Evolutionary conservation across 2,113 vertebrate species (phyloP).

Genomic region (Lampris incognitus): DNA sequence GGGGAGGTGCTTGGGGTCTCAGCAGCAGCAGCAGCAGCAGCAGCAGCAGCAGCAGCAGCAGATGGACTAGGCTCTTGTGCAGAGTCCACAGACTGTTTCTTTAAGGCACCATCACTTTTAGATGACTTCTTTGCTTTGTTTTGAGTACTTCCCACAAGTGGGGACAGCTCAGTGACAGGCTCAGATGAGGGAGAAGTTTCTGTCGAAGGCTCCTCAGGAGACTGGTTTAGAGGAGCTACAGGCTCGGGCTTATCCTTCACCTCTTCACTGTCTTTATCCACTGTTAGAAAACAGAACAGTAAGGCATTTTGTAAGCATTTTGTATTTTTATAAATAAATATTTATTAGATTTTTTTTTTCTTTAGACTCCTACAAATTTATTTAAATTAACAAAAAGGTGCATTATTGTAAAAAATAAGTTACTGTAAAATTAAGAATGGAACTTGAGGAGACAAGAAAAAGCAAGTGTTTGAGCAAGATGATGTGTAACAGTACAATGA

Average conservation of each 20-base stretch:
- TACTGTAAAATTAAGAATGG: too few species aligned
- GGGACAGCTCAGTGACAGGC: constrained; percentile 12
- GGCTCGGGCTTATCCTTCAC: constrained; percentile 36
- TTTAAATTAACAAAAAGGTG: too few species aligned
- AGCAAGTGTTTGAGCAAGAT: too few species aligned
- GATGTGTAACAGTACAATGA: too few species aligned
- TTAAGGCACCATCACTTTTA: constrained; percentile 31
- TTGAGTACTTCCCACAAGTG: constrained; percentile 25
- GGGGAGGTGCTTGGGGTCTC: constrained; percentile 56
- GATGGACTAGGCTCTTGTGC: not conserved
- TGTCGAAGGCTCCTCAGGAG: constrained; percentile 31
- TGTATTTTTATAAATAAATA: too few species aligned
- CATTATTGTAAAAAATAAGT: too few species aligned
- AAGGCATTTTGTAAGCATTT: constrained; percentile 2
- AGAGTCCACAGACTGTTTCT: constrained; percentile 31
- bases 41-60: not conserved
- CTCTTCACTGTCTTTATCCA: constrained; percentile 48
- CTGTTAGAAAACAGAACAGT: constrained; percentile 65
- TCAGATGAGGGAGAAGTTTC: constrained; percentile 22
- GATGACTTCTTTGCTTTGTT: constrained; percentile 58
- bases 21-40: constrained; percentile 1
- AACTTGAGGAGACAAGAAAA: too few species aligned
- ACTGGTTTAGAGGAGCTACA: constrained; percentile 19
- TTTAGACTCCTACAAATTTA: too few species aligned
- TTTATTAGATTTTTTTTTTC: too few species aligned